phyloP scores from a whole-genome alignment of 2,888 invertebrate species.

The Incurvaria masculella region DNA sequence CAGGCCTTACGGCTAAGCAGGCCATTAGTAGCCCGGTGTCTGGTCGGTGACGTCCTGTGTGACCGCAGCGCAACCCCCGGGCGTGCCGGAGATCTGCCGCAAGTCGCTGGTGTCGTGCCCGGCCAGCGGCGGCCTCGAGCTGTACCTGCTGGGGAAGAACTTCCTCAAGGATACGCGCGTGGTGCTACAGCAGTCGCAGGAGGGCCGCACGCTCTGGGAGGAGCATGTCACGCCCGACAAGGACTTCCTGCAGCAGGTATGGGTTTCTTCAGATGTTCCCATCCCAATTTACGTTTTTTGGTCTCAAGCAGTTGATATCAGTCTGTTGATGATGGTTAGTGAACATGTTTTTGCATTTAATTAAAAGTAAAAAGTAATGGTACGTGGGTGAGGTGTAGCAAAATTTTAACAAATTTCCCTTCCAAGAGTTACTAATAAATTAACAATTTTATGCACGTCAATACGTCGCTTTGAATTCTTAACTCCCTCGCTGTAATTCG shows the following conservation, averaged over 20 bases:
- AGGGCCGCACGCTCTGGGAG: slow-evolving; percentile 67
- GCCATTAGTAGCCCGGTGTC: too few relatives aligned
- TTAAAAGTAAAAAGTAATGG: neutral
- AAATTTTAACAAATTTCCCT: too few relatives aligned
- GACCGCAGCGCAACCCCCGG: slow-evolving; percentile 81
- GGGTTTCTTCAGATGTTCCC: slow-evolving; percentile 4
- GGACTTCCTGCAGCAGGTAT: slow-evolving; percentile 82
- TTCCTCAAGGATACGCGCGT: slow-evolving; percentile 88
- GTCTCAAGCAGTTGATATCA: neutral
- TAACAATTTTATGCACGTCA: too few relatives aligned
- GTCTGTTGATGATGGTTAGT: neutral
- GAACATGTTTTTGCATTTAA: neutral
- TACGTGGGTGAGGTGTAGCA: too few relatives aligned
- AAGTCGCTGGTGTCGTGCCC: slow-evolving; percentile 81
- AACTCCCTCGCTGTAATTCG: too few relatives aligned
- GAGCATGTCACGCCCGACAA: slow-evolving; percentile 82
- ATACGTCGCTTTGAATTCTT: too few relatives aligned
- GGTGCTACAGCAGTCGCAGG: slow-evolving; percentile 65
- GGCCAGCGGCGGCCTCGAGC: slow-evolving; percentile 75
- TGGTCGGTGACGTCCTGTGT: too few relatives aligned
- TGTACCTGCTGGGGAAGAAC: slow-evolving; percentile 89
- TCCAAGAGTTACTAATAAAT: too few relatives aligned
- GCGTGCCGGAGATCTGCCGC: slow-evolving; percentile 88
- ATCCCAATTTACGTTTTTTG: neutral
- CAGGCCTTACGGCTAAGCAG: too few relatives aligned